phyloP scores from a whole-genome alignment of 2,888 invertebrate genomes.

The Cecidostiba fungosa region DNA sequence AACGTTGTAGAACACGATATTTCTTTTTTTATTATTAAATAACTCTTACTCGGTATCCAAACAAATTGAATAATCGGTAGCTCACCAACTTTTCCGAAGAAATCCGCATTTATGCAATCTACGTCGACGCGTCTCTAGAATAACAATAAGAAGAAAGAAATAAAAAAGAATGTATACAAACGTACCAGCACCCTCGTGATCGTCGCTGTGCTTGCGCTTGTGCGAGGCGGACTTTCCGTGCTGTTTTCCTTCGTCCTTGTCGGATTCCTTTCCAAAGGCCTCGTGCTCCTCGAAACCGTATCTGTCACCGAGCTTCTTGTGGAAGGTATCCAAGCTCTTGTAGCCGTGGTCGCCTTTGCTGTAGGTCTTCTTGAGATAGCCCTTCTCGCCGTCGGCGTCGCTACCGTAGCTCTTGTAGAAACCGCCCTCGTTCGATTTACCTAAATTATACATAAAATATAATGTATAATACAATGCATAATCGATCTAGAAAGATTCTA shows the following conservation, averaged over 20 bases:
- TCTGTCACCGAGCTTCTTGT: constrained; percentile 88
- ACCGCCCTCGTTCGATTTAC: constrained; percentile 79
- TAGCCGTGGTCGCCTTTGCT: constrained; percentile 88
- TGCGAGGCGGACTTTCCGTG: constrained; percentile 46
- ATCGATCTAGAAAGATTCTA: neutral
- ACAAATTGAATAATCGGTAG: too few species aligned
- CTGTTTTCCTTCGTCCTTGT: constrained; percentile 69
- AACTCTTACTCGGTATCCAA: too few species aligned
- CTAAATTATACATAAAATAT: too few species aligned
- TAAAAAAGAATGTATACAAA: neutral
- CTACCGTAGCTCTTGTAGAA: constrained; percentile 85
- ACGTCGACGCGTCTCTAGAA: too few species aligned
- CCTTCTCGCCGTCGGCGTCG: constrained; percentile 83
- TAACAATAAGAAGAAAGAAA: too few species aligned
- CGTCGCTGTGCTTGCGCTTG: constrained; percentile 78
- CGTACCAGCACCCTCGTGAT: constrained; percentile 80
- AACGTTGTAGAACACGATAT: too few species aligned
- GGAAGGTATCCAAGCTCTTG: constrained; percentile 87
- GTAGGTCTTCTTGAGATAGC: constrained; percentile 84
- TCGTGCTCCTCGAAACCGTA: constrained; percentile 87
- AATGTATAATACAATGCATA: too few species aligned
- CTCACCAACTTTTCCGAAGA: too few species aligned
- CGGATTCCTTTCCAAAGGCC: constrained; percentile 83
- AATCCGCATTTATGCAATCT: too few species aligned
- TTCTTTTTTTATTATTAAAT: too few species aligned